Evolutionary conservation across 2,797 vertebrate species (phyloP).

Genomic region (Petrocephalus schoutedeni): DNA sequence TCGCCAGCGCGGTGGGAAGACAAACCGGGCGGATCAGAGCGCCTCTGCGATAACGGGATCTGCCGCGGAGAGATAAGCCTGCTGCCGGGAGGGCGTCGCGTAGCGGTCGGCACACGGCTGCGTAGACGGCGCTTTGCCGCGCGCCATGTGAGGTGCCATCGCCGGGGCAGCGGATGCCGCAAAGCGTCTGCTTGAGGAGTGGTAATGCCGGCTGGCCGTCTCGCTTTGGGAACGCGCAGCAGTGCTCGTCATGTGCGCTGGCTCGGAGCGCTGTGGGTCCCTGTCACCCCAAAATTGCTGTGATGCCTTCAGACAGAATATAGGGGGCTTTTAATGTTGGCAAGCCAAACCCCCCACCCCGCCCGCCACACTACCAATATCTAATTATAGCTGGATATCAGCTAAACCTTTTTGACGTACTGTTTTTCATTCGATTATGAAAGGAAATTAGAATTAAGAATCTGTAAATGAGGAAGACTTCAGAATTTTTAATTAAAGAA

Average conservation of each 20-base stretch:
- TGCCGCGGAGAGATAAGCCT: constrained; percentile 53
- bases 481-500: not conserved
- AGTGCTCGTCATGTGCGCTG: not conserved
- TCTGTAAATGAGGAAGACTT: not conserved
- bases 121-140: constrained; percentile 39
- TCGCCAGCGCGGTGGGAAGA: not conserved
- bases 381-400: not conserved
- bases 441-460: not conserved
- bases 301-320: not conserved
- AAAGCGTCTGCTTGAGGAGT: constrained; percentile 34
- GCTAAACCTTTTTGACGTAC: no score
- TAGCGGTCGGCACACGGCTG: constrained; percentile 38
- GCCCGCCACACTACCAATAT: not conserved
- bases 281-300: not conserved
- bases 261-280: not conserved
- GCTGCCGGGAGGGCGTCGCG: constrained; percentile 32
- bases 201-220: not conserved
- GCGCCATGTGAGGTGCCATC: constrained; percentile 33
- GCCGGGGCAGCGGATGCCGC: constrained; percentile 36
- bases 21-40: constrained; percentile 23
- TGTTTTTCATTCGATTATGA: not conserved
- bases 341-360: not conserved
- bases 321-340: not conserved
- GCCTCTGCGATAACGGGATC: constrained; percentile 47
- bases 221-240: not conserved